Conservation (phyloP, 2,888 invertebrate genomes). For the Bunonema sp. region DNA sequence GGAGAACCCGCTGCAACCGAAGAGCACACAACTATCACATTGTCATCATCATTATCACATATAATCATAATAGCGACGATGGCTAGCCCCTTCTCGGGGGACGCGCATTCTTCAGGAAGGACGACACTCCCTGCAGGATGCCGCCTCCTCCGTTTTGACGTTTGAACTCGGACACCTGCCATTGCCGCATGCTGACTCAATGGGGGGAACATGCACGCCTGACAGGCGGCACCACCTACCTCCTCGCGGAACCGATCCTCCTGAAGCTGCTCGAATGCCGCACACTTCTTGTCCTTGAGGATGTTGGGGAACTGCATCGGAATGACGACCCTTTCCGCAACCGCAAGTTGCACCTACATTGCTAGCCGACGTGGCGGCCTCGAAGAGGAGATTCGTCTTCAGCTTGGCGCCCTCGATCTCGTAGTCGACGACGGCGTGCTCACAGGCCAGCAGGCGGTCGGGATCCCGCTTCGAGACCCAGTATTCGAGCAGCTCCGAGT, state of each 20-base stretch:
- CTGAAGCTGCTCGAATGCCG: constrained; percentile 32
- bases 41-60: no score
- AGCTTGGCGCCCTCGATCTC: constrained; percentile 42
- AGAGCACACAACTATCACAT: no score
- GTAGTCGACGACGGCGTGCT: constrained; percentile 41
- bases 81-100: no score
- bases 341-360: no score
- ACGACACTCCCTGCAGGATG: no score
- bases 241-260: constrained; percentile 21
- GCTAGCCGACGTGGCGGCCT: constrained; percentile 40
- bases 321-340: background rate
- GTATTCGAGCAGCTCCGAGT: constrained; percentile 39
- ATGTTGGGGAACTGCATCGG: constrained; percentile 35
- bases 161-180: constrained; percentile 16
- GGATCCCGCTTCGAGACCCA: constrained; percentile 42
- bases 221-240: no score
- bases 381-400: constrained; percentile 39
- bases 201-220: no score
- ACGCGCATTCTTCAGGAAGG: no score
- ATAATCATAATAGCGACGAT: no score
- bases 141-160: constrained; percentile 11
- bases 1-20: no score
- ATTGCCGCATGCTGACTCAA: no score
- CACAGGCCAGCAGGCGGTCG: constrained; percentile 39
- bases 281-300: constrained; percentile 42